These are phyloP conservation scores for Phataginus tetradactyla DNA, from an alignment of 2,797 vertebrate species.

Conservation along the genomic window DNA sequence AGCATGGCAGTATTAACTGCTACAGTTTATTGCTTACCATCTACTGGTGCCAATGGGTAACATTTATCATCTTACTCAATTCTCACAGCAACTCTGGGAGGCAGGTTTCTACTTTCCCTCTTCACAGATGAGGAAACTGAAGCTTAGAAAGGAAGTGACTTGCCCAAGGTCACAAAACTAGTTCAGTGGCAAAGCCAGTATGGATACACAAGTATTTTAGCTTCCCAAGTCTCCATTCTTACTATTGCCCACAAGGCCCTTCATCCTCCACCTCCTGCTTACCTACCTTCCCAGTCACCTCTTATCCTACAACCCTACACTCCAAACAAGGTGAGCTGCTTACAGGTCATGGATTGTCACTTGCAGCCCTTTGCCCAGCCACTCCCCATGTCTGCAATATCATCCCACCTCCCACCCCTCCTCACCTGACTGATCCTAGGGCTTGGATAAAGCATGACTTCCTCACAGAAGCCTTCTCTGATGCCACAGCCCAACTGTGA, in stretches of 20 bases:
- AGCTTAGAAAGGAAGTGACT: not conserved
- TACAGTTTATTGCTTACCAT: not conserved
- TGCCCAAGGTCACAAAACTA: not conserved
- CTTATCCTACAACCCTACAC: not conserved
- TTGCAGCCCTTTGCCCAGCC: not conserved
- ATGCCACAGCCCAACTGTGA: not conserved
- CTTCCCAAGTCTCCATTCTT: not conserved
- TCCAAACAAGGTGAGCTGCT: not conserved
- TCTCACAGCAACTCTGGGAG: not conserved
- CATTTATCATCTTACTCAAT: not conserved
- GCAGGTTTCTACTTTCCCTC: not conserved
- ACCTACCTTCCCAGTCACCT: not conserved
- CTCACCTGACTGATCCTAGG: not conserved
- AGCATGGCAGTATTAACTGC: not conserved
- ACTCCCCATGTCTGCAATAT: not conserved
- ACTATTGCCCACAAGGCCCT: not conserved
- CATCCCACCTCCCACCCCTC: not conserved
- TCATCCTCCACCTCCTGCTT: not conserved
- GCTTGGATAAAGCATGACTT: not conserved
- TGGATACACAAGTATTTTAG: not conserved
- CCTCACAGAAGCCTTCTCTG: not conserved
- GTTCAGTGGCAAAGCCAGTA: not conserved
- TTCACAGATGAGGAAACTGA: not conserved
- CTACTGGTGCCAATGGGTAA: not conserved
- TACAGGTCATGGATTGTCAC: not conserved